A percentile compares a stretch with the other conserved stretches of the same genome.
phyloP scores from a whole-genome alignment of 2,113 vertebrate species.

The Nothoprocta perdicaria region DNA sequence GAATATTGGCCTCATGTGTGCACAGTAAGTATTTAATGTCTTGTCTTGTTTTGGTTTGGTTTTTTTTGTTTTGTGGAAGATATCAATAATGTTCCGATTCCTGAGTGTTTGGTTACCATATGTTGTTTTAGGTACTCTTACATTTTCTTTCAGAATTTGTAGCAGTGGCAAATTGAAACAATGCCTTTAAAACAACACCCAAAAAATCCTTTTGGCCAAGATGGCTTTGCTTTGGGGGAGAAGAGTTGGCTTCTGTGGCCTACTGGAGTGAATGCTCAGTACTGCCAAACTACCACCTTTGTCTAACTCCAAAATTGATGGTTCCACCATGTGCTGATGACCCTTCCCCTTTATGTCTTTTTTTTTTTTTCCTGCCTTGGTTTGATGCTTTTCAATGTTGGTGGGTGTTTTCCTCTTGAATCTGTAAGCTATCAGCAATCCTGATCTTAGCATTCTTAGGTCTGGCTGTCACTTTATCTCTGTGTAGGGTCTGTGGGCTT shows the following conservation, averaged over 20 bases:
- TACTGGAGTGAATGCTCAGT: background rate
- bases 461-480: background rate
- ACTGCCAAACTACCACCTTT: background rate
- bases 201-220: background rate
- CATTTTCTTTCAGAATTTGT: background rate
- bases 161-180: background rate
- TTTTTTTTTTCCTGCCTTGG: fast-evolving
- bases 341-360: background rate
- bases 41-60: too few relatives aligned
- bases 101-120: background rate
- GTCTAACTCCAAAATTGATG: background rate
- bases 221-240: background rate
- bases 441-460: background rate
- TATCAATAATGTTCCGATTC: background rate
- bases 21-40: constrained; percentile 71
- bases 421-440: background rate
- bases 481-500: background rate
- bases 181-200: background rate
- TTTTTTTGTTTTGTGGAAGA: background rate
- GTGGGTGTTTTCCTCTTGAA: background rate
- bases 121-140: background rate
- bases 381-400: background rate
- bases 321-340: background rate
- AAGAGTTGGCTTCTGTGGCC: background rate
- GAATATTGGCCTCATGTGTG: constrained; percentile 82